Evolutionary conservation across 2,888 invertebrate genomes (phyloP).

Genomic region (Hirtodrosophila cameraria): DNA sequence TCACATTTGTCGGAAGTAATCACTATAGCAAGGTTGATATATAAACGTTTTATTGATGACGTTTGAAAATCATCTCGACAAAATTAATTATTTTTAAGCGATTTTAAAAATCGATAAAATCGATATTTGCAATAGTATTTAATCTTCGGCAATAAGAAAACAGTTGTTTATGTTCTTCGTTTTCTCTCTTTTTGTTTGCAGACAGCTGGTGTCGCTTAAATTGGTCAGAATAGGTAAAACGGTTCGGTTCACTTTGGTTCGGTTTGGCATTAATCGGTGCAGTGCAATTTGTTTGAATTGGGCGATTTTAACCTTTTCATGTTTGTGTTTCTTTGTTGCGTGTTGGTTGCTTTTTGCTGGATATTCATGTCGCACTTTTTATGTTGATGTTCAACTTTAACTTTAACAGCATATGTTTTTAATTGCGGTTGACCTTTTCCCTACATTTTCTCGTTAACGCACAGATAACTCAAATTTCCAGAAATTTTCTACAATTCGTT

Average conservation of each 20-base stretch:
- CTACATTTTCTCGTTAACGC: neutral
- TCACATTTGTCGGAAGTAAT: too few species aligned
- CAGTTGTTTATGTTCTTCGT: too few species aligned
- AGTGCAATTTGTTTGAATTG: neutral
- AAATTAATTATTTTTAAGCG: too few species aligned
- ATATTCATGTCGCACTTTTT: slow-evolving; percentile 57
- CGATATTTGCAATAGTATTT: too few species aligned
- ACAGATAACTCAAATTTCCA: too few species aligned
- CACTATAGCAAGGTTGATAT: too few species aligned
- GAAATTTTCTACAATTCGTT: too few species aligned
- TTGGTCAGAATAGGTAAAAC: slow-evolving; percentile 17
- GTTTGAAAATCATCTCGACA: too few species aligned
- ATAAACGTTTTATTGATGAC: too few species aligned
- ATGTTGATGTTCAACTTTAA: slow-evolving; percentile 66
- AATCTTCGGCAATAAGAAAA: too few species aligned
- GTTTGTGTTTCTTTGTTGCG: slow-evolving; percentile 8
- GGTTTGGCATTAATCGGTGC: neutral
- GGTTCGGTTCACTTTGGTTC: slow-evolving; percentile 11
- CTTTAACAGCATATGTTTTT: slow-evolving; percentile 21
- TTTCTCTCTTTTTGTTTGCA: neutral
- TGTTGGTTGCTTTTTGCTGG: slow-evolving; percentile 3
- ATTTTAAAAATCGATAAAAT: too few species aligned
- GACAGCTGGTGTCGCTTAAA: slow-evolving; percentile 5
- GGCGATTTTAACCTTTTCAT: slow-evolving; percentile 18
- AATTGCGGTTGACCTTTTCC: too few species aligned